A percentile compares a stretch with the other conserved stretches of the same genome.
phyloP scores from a whole-genome alignment of 2,888 invertebrate genomes.

The Lithophane leautieri region DNA sequence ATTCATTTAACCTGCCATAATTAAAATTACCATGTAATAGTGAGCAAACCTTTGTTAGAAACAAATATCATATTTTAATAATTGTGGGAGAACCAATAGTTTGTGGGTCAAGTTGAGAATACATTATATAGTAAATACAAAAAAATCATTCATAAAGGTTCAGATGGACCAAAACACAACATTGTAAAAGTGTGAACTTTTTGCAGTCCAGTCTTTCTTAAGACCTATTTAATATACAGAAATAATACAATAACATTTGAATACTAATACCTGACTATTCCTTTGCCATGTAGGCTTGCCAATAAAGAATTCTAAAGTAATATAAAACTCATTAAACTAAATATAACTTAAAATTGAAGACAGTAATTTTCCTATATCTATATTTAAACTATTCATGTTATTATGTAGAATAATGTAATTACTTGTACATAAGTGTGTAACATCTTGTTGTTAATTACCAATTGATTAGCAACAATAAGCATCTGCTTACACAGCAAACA shows the following conservation, averaged over 20 bases:
- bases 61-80: neutral
- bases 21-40: conserved; percentile 19
- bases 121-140: neutral
- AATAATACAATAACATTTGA: conserved; percentile 17
- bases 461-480: conserved; percentile 68
- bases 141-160: neutral
- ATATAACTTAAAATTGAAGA: neutral
- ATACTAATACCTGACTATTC: conserved; percentile 2
- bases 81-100: neutral
- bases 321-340: conserved; percentile 7
- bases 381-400: conserved; percentile 1
- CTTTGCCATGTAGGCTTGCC: conserved; percentile 8
- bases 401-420: conserved; percentile 6
- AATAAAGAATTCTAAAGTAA: neutral
- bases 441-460: conserved; percentile 68
- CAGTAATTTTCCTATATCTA: neutral
- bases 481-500: conserved; percentile 73
- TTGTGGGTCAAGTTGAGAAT: conserved; percentile 12
- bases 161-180: neutral
- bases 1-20: conserved; percentile 35
- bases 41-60: conserved; percentile 13
- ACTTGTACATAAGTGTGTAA: conserved; percentile 29
- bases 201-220: neutral
- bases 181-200: neutral
- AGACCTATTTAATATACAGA: neutral